A percentile compares a stretch with the other conserved stretches of the same genome.
phyloP scores from a whole-genome alignment of 2,888 invertebrate species.

The Nymphalis urticae region DNA sequence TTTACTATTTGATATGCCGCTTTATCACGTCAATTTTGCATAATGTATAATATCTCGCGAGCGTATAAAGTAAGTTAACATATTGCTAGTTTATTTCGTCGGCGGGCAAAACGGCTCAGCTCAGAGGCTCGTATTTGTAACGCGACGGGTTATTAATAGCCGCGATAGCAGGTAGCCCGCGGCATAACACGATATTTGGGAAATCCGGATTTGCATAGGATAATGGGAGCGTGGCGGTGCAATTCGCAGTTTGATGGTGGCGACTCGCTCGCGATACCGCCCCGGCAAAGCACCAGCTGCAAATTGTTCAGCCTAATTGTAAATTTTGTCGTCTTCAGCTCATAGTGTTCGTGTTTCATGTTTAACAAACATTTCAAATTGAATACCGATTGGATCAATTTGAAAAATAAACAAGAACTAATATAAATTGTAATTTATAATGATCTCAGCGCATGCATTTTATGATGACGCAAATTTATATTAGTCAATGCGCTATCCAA shows the following conservation, averaged over 20 bases:
- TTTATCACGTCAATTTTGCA: conserved; percentile 47
- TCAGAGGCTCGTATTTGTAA: conserved; percentile 65
- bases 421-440: not conserved
- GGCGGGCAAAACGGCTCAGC: conserved; percentile 67
- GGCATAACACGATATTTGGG: conserved; percentile 74
- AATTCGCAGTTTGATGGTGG: conserved; percentile 53
- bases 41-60: conserved; percentile 44
- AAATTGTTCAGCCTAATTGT: conserved; percentile 7
- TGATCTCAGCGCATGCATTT: not conserved
- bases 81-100: conserved; percentile 68
- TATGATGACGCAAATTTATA: not conserved
- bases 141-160: conserved; percentile 75
- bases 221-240: conserved; percentile 64
- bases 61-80: conserved; percentile 55
- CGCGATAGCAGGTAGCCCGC: conserved; percentile 74
- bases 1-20: conserved; percentile 40
- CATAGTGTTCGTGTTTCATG: not conserved
- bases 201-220: conserved; percentile 80
- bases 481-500: not conserved
- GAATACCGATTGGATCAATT: not conserved
- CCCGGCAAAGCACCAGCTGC: conserved; percentile 5
- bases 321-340: not conserved
- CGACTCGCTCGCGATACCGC: conserved; percentile 27
- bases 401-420: not conserved
- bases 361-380: not conserved